Percentiles rank a stretch among this genome's conserved stretches.
Evolutionary conservation across 2,888 invertebrate species (phyloP).

Genomic region (Sminthurides aquaticus): DNA sequence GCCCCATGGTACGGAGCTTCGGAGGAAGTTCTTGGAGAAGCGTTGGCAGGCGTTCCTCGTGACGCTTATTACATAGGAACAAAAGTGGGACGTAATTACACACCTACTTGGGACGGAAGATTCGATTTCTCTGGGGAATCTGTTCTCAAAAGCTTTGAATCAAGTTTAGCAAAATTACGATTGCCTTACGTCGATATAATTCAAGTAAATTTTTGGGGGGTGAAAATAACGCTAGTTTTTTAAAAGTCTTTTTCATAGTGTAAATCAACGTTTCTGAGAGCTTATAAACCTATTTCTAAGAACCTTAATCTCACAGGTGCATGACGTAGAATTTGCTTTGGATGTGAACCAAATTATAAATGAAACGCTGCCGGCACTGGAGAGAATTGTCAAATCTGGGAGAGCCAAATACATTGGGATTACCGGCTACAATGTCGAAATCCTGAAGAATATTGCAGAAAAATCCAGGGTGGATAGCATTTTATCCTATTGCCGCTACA

Average conservation of each 20-base stretch:
- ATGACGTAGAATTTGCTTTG: constrained; percentile 79
- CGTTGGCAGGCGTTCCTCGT: constrained; percentile 69
- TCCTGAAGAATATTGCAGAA: constrained; percentile 64
- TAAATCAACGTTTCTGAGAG: too few relatives aligned
- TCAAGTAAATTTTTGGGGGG: constrained; percentile 55
- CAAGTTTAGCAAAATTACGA: constrained; percentile 63
- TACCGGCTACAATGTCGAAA: constrained; percentile 74
- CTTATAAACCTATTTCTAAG: too few relatives aligned
- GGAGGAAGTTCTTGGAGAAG: constrained; percentile 74
- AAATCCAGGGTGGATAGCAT: constrained; percentile 61
- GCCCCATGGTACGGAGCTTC: constrained; percentile 84
- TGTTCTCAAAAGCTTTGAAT: constrained; percentile 65
- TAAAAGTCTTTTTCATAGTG: constrained; percentile 18
- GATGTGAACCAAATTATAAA: constrained; percentile 65
- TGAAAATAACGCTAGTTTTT: too few relatives aligned
- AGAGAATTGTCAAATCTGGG: constrained; percentile 61
- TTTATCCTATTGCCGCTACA: constrained; percentile 70
- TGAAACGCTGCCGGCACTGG: constrained; percentile 77
- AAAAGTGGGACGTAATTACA: constrained; percentile 56
- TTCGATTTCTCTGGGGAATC: constrained; percentile 77
- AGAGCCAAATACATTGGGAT: constrained; percentile 72
- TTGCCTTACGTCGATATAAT: constrained; percentile 80
- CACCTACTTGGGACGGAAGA: constrained; percentile 51
- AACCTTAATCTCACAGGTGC: too few relatives aligned
- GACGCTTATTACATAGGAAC: constrained; percentile 80